These are phyloP conservation scores for Rissa tridactyla DNA, from an alignment of 2,113 vertebrate genomes.

Conservation along the genomic window DNA sequence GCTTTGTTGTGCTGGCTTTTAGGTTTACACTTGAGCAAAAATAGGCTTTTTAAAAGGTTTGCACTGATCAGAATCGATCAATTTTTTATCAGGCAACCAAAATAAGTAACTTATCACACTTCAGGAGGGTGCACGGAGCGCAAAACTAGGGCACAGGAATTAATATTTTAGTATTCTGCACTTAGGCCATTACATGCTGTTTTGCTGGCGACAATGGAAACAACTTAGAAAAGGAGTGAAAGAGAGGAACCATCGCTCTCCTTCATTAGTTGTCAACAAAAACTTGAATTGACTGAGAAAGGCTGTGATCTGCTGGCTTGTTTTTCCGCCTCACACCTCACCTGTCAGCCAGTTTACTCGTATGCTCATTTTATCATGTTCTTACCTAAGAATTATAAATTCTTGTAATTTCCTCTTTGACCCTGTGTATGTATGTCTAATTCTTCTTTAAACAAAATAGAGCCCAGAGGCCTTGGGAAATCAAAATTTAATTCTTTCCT, in stretches of 20 bases:
- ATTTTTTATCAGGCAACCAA: constrained; percentile 73
- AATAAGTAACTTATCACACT: constrained; percentile 55
- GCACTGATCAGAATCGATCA: constrained; percentile 59
- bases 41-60: constrained; percentile 49
- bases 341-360: not conserved
- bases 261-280: not conserved
- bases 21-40: constrained; percentile 48
- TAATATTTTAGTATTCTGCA: constrained; percentile 70
- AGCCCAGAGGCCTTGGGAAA: not conserved
- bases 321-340: not conserved
- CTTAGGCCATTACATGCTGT: not conserved
- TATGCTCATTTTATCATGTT: not conserved
- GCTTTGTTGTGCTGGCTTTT: not conserved
- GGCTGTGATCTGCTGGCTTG: not conserved
- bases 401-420: not conserved
- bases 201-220: not conserved
- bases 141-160: constrained; percentile 55
- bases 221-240: not conserved
- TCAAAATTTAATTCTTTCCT: not conserved
- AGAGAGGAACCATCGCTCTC: not conserved
- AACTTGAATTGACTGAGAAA: not conserved
- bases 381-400: not conserved
- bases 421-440: not conserved
- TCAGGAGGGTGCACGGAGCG: constrained; percentile 12
- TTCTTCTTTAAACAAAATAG: not conserved